Evolutionary conservation across 2,888 invertebrate species (phyloP), one percentile per base, ranked within the genome.

Genomic region (Schrankia costaestrigalis): DNA sequence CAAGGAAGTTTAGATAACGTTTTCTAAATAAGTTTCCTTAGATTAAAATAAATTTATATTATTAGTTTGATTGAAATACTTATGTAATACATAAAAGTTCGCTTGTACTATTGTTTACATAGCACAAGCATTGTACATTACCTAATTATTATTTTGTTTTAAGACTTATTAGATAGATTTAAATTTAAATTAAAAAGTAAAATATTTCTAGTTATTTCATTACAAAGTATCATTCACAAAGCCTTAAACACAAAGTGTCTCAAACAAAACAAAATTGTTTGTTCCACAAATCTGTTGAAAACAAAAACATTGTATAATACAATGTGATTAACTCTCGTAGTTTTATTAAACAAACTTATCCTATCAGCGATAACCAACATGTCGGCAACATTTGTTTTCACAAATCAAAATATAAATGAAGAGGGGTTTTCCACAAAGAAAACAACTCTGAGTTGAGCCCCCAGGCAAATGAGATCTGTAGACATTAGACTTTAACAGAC

Each of bases 391-490:
- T 63, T 67, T 67, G 65, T 69, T 67, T 65, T 71, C 51, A 63
- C 56, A 66, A 65, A 75, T 75, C 70, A 71, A 62, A 74, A 67
- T 63, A 62, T 68, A 70, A 69, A 63, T 58, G 67, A 61, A 54
- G 48, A 54, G 59, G 65, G 59, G 53, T 54, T 48, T 41, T 46
- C 46, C 51, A 47, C 60, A 48, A 62, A 58, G 64, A 70, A 69
- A 67, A 70, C 62, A 70, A 56, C 58, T 49, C 47, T 38, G 37
- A 53, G 38, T 48, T 38, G 37, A 53, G 38, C 63, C 74, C 62
- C 27, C 39, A 38, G 71, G 71, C 65, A 63, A 71, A 75, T 65
- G 57, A 71, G 58, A 62, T 67, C 53, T 62, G 57, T 44, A 63
- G 58, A 58, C 56, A 49, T 57, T 59, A 45, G 58, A 59, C 63